Base-by-base conservation (phyloP, 1,140 invertebrate species). In the Drosophila prosaltans region DNA sequence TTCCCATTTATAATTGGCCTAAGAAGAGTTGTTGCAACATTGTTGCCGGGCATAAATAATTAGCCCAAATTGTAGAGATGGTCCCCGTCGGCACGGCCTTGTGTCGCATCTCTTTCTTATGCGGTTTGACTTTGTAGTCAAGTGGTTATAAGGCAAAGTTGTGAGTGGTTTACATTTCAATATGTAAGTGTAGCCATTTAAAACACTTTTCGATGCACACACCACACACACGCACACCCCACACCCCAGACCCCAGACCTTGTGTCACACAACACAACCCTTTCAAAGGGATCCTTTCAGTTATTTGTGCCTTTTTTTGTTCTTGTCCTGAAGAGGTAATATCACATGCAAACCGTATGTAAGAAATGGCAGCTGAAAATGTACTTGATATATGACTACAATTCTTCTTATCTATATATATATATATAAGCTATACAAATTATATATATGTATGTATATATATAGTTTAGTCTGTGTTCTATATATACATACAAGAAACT, bases 61-160 rank as follows among this genome's bases (percentile, higher is more conserved):
- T 86, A 88, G 84, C 83, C 48, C 63, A 54, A 58, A 24, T 21
- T 8, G 59, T 16, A 21, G 60, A 58, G 55, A 43, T 7, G 10
- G 10, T 1, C 21, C 7, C 45, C 7, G 45, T 16, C 45, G 16
- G 16, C 39, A 5, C 45, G 16, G 16, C 39, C 54, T 41, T 41
- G 60, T 54, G 65, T 43, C 74, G 68, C 45, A 51, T 78, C 75
- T 78, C 75, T 78, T 63, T 26, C 45, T 26, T 51, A 51, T 70
- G 73, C 69, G 83, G 83, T 74, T 86, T 86, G 80, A 80, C 83
- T 86, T 86, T 86, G 83, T 86, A 88, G 83, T 86, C 57, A 83
- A 86, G 83, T 86, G 80, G 72, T 21, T 45, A 26, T 16, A 21
- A 59, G 57, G 65, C 16, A 16, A 16, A 16, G 16, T 16, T 16